A percentile compares a stretch with the other conserved stretches of the same genome.
phyloP scores from a whole-genome alignment of 2,888 invertebrate genomes.

The Tetrapedia diversipes region DNA sequence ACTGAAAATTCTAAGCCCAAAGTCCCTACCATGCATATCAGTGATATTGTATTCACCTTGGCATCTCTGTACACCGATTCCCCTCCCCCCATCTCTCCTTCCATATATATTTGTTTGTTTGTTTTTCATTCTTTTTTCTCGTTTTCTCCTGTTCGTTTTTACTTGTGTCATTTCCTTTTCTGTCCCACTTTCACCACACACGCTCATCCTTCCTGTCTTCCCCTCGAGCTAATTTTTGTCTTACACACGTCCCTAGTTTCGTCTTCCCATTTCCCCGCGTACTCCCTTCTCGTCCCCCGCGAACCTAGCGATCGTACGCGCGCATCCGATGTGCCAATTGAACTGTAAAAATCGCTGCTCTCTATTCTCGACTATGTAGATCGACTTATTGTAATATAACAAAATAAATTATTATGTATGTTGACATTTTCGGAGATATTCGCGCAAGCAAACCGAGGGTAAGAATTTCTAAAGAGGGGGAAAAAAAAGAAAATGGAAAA shows the following conservation, averaged over 20 bases:
- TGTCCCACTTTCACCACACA: not conserved
- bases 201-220: not conserved
- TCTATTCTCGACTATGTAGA: constrained; percentile 65
- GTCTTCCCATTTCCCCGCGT: not conserved
- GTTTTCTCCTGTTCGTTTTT: not conserved
- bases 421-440: constrained; percentile 66
- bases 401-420: constrained; percentile 71
- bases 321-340: constrained; percentile 52
- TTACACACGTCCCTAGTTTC: not conserved
- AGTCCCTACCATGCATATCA: constrained; percentile 71
- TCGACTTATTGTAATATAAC: constrained; percentile 72
- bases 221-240: not conserved
- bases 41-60: constrained; percentile 63
- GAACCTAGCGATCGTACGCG: constrained; percentile 44
- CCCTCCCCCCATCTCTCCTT: constrained; percentile 21
- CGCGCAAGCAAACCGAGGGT: constrained; percentile 53
- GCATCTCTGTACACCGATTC: constrained; percentile 44
- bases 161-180: not conserved
- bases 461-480: constrained; percentile 14
- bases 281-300: constrained; percentile 15
- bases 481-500: constrained; percentile 6
- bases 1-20: constrained; percentile 73
- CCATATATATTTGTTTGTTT: not conserved
- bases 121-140: not conserved
- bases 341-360: constrained; percentile 59